Base-by-base conservation (phyloP, 2,113 vertebrate genomes). In the Barnardius zonarius region DNA sequence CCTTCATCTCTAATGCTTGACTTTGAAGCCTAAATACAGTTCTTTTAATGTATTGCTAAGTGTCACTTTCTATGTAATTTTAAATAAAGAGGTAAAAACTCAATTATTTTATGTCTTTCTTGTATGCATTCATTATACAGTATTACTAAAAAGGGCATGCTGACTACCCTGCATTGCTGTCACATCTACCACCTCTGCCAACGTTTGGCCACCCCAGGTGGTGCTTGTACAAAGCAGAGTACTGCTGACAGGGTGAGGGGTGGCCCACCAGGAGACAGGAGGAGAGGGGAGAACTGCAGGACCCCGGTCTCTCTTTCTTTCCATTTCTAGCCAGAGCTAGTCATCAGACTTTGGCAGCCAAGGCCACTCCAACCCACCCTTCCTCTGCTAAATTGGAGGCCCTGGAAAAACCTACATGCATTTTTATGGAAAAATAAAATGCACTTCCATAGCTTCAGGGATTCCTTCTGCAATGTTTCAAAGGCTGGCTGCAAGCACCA, bases 21-120 rank as follows among this genome's bases (percentile, higher is more conserved):
- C 92, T 86, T 94, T 86, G 95, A 88, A 88, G 86, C 76, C 48
- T 94, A 82, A 94, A 93, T 81, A 68, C 44, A 74, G 72, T 75
- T 92, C 17, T 72, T 93, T 70, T 78, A 83, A 86, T 64, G 13
- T 35, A 43, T n/a, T 68, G 44, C 44, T 72, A 88, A 96, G 55
- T 1, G 7, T 78, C 41, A 35, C 19, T 83, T 92, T 59, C 55
- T 68, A 30, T 37, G 33, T 72, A 70, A 74, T 90, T 89, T 55
- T 35, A 30, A 39, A 76, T 64, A 75, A 77, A 79, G 15, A 63
- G 39, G 44, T 31, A 67, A 92, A 96, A 88, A 0, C 1, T 4
- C 57, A 35, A 66, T 88, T 59, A 80, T 92, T 90, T 73, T 79
- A 55, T 43, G 16, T 35, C n/a, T 70, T 81, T 70, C 51, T 59